Base-by-base conservation (phyloP, 2,797 vertebrate genomes). In the Alosa sapidissima region DNA sequence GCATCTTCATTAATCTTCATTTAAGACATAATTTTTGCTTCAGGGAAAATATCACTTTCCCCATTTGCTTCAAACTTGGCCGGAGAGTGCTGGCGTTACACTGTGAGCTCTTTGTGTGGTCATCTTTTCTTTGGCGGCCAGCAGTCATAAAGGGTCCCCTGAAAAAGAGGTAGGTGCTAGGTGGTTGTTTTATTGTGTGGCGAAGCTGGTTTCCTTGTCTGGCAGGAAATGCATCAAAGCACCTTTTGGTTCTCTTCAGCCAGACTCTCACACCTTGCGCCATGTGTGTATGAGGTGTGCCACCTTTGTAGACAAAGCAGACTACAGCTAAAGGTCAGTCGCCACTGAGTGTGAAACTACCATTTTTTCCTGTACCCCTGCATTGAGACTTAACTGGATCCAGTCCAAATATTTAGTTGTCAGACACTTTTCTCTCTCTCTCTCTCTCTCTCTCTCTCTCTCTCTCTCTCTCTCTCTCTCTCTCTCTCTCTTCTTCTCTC, bases 221-320 rank as follows among this genome's bases (percentile, higher is more conserved):
- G 87, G 88, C 92, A 90, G 91, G 89, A 89, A 84, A 75, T 86
- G 92, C 93, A 93, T 94, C 92, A 95, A 94, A 94, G 93, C 89
- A 84, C 93, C 94, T 94, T 95, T 94, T 94, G 94, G 91, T 92
- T 82, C 89, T 87, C 75, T 88, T 89, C 89, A 90, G 89, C 93
- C 93, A 93, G 93, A 95, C 92, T 83, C 82, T 86, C 85, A 92
- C 91, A 91, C 88, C 85, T 85, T 47, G 11, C 10, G 54, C 84
- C 8, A 24, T 54, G 2, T 54, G 5, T 48, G 81, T 45, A 36
- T 81, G 9, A 58, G 83, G 65, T 51, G 75, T 90, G 83, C 87
- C 88, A 91, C 91, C 90, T 90, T 86, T 90, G 86, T 89, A 86
- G 68, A 92, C 93, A 89, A 90, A 91, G 92, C 88, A 62, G 86